Conservation (phyloP, 2,888 invertebrate genomes). For the Zaprionus lineosus region DNA sequence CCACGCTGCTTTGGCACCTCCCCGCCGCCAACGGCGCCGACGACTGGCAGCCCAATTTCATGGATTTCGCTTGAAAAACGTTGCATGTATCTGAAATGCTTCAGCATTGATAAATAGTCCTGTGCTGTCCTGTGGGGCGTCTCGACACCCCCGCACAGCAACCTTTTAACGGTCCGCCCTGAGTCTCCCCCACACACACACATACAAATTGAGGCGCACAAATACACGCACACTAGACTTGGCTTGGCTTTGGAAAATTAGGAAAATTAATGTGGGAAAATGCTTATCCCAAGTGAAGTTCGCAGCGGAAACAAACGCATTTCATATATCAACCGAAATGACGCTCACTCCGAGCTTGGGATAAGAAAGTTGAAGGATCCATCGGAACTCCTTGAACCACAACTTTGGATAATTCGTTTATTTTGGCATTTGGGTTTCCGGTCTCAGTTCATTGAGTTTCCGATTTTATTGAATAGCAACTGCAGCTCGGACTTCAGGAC, state of each 20-base stretch:
- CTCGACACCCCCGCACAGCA: neutral
- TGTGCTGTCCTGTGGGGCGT: slow-evolving; percentile 60
- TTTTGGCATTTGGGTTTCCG: slow-evolving; percentile 24
- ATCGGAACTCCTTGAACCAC: neutral
- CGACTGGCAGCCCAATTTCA: slow-evolving; percentile 39
- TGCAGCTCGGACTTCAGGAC: too few species aligned
- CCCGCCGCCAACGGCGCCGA: too few species aligned
- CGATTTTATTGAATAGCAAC: too few species aligned
- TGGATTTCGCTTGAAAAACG: slow-evolving; percentile 54
- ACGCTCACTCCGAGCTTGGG: slow-evolving; percentile 21
- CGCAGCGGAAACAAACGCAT: slow-evolving; percentile 60
- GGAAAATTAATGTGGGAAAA: slow-evolving; percentile 78
- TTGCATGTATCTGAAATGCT: slow-evolving; percentile 75
- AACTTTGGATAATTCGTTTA: slow-evolving; percentile 29
- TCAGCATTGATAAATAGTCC: slow-evolving; percentile 79
- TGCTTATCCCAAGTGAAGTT: slow-evolving; percentile 63
- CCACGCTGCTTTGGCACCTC: too few species aligned
- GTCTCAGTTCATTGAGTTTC: too few species aligned
- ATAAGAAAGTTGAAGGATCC: slow-evolving; percentile 22
- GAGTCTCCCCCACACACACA: neutral
- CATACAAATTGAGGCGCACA: too few species aligned
- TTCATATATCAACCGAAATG: slow-evolving; percentile 58
- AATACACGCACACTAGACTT: too few species aligned
- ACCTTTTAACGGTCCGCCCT: too few species aligned
- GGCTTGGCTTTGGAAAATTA: slow-evolving; percentile 69